Percentiles rank a stretch among this genome's conserved stretches.
phyloP scores from a whole-genome alignment of 2,113 vertebrate species.

The Notarius lentiginosus region DNA sequence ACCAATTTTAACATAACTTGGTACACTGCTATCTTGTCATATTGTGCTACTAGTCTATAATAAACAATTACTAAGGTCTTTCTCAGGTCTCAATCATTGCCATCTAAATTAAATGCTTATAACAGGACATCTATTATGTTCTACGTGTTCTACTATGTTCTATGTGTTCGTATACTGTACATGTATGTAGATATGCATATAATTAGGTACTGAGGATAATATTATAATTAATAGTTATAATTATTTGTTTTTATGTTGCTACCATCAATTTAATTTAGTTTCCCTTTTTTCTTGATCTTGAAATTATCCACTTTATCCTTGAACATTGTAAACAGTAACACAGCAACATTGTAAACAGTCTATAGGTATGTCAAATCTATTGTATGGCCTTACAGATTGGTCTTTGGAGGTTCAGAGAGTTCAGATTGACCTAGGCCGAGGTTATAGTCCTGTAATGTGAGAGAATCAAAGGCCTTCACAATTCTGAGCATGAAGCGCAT shows the following conservation, averaged over 20 bases:
- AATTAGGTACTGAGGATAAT: not conserved
- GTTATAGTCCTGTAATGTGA: conserved; percentile 42
- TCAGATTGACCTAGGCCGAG: conserved; percentile 2
- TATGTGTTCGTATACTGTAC: not conserved
- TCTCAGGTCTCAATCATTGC: not conserved
- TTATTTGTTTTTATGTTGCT: not conserved
- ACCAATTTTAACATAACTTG: not conserved
- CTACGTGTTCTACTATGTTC: too few species aligned
- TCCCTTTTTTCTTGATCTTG: not conserved
- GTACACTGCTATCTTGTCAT: conserved; percentile 17
- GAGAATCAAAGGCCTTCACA: conserved; percentile 34
- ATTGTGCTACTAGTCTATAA: conserved; percentile 6
- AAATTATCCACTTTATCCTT: not conserved
- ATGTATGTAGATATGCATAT: not conserved
- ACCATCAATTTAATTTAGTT: not conserved
- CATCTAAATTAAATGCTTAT: not conserved
- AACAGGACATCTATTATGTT: not conserved
- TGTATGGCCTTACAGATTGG: not conserved
- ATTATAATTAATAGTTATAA: not conserved
- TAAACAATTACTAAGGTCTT: conserved; percentile 41
- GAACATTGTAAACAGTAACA: not conserved
- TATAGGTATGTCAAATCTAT: not conserved
- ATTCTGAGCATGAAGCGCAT: not conserved
- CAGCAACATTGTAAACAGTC: not conserved
- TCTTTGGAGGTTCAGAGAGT: not conserved